Percentiles rank a stretch among this genome's conserved stretches.
phyloP scores from a whole-genome alignment of 1,140 invertebrate species.

The Pentalonia nigronervosa region DNA sequence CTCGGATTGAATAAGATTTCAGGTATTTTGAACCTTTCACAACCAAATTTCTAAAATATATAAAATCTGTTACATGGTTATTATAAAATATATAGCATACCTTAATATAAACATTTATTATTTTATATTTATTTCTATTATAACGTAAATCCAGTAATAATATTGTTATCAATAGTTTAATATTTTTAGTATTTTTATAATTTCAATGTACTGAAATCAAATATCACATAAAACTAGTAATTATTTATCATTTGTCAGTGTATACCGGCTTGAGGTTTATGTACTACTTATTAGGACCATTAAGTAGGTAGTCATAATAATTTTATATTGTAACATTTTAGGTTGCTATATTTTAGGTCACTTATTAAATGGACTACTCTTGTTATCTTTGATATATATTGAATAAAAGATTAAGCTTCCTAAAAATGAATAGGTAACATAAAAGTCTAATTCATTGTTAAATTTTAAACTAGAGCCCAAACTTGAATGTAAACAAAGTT shows the following conservation, averaged over 20 bases:
- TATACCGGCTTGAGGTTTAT: background rate
- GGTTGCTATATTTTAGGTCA: no score
- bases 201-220: background rate
- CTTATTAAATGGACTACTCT: background rate
- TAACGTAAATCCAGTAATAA: background rate
- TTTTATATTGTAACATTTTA: background rate
- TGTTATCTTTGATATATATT: background rate
- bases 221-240: background rate
- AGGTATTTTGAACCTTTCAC: background rate
- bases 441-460: background rate
- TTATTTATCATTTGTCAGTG: background rate
- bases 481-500: no score
- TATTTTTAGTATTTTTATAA: background rate
- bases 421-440: background rate
- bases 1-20: constrained; percentile 80
- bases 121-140: background rate
- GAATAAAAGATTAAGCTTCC: background rate
- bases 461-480: background rate
- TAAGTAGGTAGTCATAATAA: background rate
- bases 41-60: constrained; percentile 40
- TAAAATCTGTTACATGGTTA: background rate
- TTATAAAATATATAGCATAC: background rate
- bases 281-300: background rate
- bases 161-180: background rate
- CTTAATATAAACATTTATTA: background rate